Conservation (phyloP, 1,140 invertebrate species). For the Pollicipes pollicipes region DNA sequence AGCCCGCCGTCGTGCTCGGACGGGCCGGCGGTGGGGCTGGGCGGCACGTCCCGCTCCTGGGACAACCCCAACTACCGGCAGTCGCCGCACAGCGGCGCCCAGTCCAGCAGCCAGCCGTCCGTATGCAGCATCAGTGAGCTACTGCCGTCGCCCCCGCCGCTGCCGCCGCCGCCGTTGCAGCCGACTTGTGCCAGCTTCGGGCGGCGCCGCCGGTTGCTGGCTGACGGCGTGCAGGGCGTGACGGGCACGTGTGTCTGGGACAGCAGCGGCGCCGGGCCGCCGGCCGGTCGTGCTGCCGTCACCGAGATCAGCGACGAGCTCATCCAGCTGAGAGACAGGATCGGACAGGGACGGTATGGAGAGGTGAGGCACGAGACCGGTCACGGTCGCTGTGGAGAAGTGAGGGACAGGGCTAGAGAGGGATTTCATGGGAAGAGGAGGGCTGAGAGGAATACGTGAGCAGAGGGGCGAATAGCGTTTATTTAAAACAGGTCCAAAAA, state of each 20-base stretch:
- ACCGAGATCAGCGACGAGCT: slow-evolving; percentile 51
- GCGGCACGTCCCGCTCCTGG: slow-evolving; percentile 21
- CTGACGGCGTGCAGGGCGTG: slow-evolving; percentile 28
- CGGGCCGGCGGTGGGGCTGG: slow-evolving; percentile 22
- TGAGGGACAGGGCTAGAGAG: no score
- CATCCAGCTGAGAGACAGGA: slow-evolving; percentile 52
- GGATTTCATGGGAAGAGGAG: no score
- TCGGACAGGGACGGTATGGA: slow-evolving; percentile 57
- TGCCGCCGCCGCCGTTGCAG: slow-evolving; percentile 23
- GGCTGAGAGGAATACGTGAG: no score
- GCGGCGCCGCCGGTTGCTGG: slow-evolving; percentile 17
- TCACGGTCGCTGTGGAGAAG: neutral
- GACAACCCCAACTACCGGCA: slow-evolving; percentile 3
- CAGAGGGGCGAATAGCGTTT: no score
- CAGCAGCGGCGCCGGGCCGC: slow-evolving; percentile 23
- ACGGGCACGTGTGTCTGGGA: slow-evolving; percentile 32
- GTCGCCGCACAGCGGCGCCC: neutral
- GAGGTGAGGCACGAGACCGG: slow-evolving; percentile 31
- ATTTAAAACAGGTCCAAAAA: no score
- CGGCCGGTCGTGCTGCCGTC: slow-evolving; percentile 22
- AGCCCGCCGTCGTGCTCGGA: slow-evolving; percentile 16
- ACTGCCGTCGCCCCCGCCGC: slow-evolving; percentile 45
- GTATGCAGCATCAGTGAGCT: slow-evolving; percentile 33
- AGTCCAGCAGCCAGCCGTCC: neutral
- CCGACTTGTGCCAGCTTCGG: slow-evolving; percentile 20